Base-by-base conservation (phyloP, 2,888 invertebrate genomes). In the Bembecia ichneumoniformis region DNA sequence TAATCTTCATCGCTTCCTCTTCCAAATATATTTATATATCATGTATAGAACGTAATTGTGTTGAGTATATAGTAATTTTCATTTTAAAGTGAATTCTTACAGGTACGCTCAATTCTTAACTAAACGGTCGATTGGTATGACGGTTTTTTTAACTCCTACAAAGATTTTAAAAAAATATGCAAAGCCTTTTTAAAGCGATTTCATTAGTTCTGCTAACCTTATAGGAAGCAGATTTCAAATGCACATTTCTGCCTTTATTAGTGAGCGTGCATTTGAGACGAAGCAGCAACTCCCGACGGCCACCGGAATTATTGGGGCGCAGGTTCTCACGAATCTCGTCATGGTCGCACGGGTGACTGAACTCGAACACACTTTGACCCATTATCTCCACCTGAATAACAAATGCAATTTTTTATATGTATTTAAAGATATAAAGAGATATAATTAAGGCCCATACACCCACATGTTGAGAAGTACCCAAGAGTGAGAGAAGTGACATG, bases 291-390 rank as follows among this genome's bases (percentile, higher is more conserved):
- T 92, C 91, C 2, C 90, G 84, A 0, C 83, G 71, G 1, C 88
- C 88, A 1, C 88, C 88, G 11, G 72, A 71, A 20, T 71, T 71
- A 47, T 65, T 83, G 1, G 82, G 67, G 52, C 90, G 90, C 9
- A 91, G 74, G 0, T 89, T 88, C 49, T 91, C 91, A 43, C 89
- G 89, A 35, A 98, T 91, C 80, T 98, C 98, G 34, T 95, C 95
- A 71, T 98, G 97, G 80, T 99, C 99, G 73, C 97, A 96, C 3
- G 96, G 96, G 78, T 98, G 98, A 55, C 94, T 93, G 81, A 96
- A 98, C 68, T 98, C 98, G 81, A 92, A 96, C 43, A 98, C 91
- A 70, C 94, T 96, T 72, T 97, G 96, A 1, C 98, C 98, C 91
- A 98, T 93, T 71, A 98, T 90, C 76, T 98, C 98, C 89, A 97